phyloP scores from a whole-genome alignment of 2,113 vertebrate genomes.

The Phoxinus phoxinus region DNA sequence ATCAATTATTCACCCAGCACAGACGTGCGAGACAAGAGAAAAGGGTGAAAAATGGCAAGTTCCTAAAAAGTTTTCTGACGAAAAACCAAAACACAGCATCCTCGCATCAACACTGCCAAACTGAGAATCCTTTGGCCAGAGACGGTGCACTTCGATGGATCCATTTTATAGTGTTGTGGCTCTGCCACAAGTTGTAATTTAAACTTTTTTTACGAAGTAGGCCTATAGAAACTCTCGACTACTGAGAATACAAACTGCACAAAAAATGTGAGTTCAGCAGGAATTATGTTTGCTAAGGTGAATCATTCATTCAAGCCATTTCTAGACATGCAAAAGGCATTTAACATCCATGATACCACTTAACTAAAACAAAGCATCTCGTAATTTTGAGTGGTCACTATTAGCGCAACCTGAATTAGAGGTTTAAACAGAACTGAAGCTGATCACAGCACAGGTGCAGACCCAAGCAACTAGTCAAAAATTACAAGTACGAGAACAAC shows the following conservation, averaged over 20 bases:
- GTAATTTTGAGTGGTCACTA: not conserved
- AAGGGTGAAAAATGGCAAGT: constrained; percentile 21
- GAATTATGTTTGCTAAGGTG: not conserved
- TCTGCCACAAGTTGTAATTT: not conserved
- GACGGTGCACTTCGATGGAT: not conserved
- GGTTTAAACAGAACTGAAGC: not conserved
- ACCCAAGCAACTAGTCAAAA: not conserved
- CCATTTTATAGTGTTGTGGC: not conserved
- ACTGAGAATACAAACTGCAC: not conserved
- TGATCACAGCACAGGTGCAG: not conserved
- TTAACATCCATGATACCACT: not conserved
- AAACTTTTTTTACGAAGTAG: not conserved
- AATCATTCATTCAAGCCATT: not conserved
- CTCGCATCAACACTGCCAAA: not conserved
- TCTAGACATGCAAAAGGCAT: not conserved
- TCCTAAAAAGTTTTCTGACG: constrained; percentile 9
- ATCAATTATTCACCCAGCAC: constrained; percentile 76
- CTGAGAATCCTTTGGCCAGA: not conserved
- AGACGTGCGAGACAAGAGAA: constrained; percentile 56
- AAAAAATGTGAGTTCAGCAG: not conserved
- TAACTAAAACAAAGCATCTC: not conserved
- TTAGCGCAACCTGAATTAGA: not conserved
- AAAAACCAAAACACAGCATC: not conserved
- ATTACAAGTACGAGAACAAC: not conserved
- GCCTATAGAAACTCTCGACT: not conserved